A percentile compares a stretch with the other conserved stretches of the same genome.
These are phyloP conservation scores for Leptinotarsa peninsularis DNA, from an alignment of 2,888 invertebrate species.

Conservation along the genomic window DNA sequence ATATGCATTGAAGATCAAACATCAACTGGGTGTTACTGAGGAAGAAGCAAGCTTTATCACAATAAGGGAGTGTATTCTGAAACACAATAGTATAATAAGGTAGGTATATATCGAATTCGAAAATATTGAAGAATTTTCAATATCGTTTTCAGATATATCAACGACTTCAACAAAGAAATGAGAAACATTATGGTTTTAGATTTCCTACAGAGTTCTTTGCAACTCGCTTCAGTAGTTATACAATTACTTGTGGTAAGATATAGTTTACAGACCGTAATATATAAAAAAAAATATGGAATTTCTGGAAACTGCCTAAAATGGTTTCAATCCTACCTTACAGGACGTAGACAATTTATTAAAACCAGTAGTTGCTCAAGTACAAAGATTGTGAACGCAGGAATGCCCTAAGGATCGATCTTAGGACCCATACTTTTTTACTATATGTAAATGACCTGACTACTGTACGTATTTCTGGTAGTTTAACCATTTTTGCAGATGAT, in stretches of 20 bases:
- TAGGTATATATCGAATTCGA: constrained; percentile 13
- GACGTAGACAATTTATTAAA: no score
- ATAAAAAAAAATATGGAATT: no score
- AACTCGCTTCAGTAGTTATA: constrained; percentile 48
- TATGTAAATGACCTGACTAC: no score
- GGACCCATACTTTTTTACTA: no score
- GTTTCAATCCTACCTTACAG: no score
- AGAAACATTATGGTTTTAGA: constrained; percentile 50
- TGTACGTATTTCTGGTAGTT: no score
- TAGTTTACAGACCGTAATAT: not conserved
- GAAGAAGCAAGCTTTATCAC: constrained; percentile 43
- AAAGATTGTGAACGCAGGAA: no score
- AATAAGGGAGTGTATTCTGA: constrained; percentile 37
- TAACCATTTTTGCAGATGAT: no score
- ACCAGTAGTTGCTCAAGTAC: no score
- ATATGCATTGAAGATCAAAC: constrained; percentile 35
- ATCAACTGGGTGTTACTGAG: constrained; percentile 25
- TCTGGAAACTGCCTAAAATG: no score
- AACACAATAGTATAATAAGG: constrained; percentile 41
- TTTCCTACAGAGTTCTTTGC: constrained; percentile 51
- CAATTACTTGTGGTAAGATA: constrained; percentile 47
- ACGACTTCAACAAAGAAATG: constrained; percentile 48
- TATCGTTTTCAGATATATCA: constrained; percentile 44
- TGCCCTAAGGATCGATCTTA: no score
- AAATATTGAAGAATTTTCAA: not conserved